A percentile compares a stretch with the other conserved stretches of the same genome.
Evolutionary conservation across 2,888 invertebrate genomes (phyloP).

Genomic region (Euclidia mi): DNA sequence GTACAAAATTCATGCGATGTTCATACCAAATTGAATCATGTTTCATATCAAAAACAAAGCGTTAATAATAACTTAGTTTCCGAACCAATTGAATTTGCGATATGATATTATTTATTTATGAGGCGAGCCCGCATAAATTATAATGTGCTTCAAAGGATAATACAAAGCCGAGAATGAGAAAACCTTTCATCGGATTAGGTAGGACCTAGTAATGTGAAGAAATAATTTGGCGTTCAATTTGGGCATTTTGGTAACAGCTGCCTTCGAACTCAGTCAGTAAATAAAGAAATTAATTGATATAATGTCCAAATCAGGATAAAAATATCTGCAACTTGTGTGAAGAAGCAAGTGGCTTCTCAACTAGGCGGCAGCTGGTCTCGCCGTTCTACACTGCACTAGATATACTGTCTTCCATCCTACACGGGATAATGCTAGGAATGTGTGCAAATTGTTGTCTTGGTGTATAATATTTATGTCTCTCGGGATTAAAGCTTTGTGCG

Average conservation of each 20-base stretch:
- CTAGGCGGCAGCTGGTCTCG: too few relatives aligned
- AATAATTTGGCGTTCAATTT: constrained; percentile 34
- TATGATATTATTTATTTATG: constrained; percentile 48
- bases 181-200: constrained; percentile 66
- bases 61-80: constrained; percentile 48
- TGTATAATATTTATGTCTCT: too few relatives aligned
- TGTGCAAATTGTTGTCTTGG: too few relatives aligned
- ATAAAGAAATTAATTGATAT: too few relatives aligned
- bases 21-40: constrained; percentile 15
- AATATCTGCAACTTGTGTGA: too few relatives aligned
- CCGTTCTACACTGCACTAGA: too few relatives aligned
- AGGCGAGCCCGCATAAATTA: constrained; percentile 63
- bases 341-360: too few relatives aligned
- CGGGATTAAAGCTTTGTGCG: too few relatives aligned
- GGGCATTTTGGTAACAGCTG: constrained; percentile 7
- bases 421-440: too few relatives aligned
- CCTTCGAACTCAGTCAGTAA: too few relatives aligned
- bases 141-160: constrained; percentile 58
- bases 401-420: too few relatives aligned
- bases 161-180: constrained; percentile 55
- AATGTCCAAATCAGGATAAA: too few relatives aligned
- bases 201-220: constrained; percentile 33
- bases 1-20: constrained; percentile 2
- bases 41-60: constrained; percentile 25
- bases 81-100: constrained; percentile 43